phyloP scores from a whole-genome alignment of 2,888 invertebrate species.

The Chydorus sphaericus region DNA sequence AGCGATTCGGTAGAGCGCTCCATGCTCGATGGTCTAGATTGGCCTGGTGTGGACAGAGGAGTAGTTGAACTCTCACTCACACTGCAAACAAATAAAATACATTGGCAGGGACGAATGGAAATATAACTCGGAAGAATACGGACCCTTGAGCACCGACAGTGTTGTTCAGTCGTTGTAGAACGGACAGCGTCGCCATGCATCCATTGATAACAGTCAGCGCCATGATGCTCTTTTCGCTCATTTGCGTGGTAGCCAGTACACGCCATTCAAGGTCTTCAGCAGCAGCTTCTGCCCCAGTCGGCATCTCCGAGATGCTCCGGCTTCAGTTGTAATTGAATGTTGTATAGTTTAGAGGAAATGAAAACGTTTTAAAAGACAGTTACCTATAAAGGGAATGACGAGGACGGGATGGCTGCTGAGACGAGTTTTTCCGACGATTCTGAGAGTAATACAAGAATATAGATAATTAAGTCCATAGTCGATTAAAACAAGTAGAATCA shows the following conservation, averaged over 20 bases:
- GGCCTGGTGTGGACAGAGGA: conserved; percentile 21
- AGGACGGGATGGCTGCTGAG: conserved; percentile 41
- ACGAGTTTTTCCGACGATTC: conserved; percentile 31
- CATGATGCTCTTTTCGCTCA: conserved; percentile 39
- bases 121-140: neutral
- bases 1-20: conserved; percentile 27
- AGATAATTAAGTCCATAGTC: neutral
- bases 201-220: conserved; percentile 48
- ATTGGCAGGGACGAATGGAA: neutral
- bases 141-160: conserved; percentile 10
- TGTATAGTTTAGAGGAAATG: neutral
- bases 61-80: neutral
- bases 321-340: conserved; percentile 24
- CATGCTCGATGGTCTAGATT: conserved; percentile 19
- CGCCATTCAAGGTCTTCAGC: conserved; percentile 42
- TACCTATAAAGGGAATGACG: conserved; percentile 33
- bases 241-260: conserved; percentile 40
- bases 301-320: conserved; percentile 27
- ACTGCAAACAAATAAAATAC: neutral
- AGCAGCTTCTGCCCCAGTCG: conserved; percentile 29
- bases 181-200: conserved; percentile 43
- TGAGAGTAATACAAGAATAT: neutral
- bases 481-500: neutral
- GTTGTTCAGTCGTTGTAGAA: conserved; percentile 38
- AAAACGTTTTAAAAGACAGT: neutral